These are phyloP conservation scores for Indri indri DNA, from an alignment of 2,113 vertebrate genomes.

Conservation along the genomic window DNA sequence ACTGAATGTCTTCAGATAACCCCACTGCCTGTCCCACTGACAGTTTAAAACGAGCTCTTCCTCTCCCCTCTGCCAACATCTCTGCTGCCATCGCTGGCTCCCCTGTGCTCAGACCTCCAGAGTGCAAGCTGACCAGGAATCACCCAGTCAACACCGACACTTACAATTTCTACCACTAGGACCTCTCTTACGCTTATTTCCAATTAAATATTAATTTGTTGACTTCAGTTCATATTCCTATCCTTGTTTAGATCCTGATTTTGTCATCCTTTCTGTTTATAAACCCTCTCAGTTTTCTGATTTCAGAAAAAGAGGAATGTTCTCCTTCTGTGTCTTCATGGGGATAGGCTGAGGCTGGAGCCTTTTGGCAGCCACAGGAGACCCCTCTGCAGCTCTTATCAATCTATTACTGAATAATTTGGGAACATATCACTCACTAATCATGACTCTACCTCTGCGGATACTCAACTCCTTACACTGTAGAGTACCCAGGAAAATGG, in stretches of 20 bases:
- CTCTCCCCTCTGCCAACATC: not conserved
- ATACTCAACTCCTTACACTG: not conserved
- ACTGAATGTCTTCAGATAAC: not conserved
- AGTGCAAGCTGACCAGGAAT: not conserved
- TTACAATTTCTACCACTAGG: not conserved
- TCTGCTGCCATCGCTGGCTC: not conserved
- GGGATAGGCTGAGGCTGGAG: not conserved
- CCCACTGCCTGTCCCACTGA: not conserved
- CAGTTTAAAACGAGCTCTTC: not conserved
- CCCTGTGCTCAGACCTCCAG: not conserved
- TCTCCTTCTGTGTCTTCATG: not conserved
- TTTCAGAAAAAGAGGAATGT: not conserved
- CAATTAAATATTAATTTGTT: not conserved
- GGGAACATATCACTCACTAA: not conserved
- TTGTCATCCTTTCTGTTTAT: not conserved
- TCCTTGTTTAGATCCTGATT: not conserved
- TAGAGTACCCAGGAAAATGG: not conserved
- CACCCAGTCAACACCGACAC: not conserved
- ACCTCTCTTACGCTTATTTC: not conserved
- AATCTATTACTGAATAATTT: not conserved
- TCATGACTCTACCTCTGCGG: not conserved
- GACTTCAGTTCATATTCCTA: not conserved
- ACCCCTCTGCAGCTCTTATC: not conserved
- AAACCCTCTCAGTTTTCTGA: not conserved
- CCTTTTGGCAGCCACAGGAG: not conserved